Evolutionary conservation across 2,888 invertebrate species (phyloP), one percentile per base, ranked within the genome.

Genomic region (Amblyjoppa proteus): DNA sequence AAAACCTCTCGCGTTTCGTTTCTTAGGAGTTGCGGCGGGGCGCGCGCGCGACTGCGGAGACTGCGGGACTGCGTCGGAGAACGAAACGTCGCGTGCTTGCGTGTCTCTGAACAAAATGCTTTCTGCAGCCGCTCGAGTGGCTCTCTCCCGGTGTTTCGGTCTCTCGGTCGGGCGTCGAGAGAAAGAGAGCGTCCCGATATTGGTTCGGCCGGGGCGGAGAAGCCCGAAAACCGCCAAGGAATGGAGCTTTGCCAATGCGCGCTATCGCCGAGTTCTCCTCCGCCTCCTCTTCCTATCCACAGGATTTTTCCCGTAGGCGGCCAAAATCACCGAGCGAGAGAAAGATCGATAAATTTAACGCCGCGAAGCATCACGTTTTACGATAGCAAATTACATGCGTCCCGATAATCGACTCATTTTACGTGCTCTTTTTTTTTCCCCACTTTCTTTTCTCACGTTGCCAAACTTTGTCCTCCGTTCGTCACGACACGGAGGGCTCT

Each of bases 1-100:
- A 53, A 83, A 81, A 81, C 80, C 80, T 83, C 68, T 80, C 83
- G 70, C 81, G 70, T 83, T 83, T 83, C 77, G 74, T 78, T 81
- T 81, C 83, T 83, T 68, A 73, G 70, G 25, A n/a, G 66, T 28
- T 66, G 68, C n/a, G 28, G 16, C 49, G 58, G 51, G 49, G 13
- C 13, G 45, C 16, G 78, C 64, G 70, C 61, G 41, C 25, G 56
- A 74, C 64, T 41, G 69, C 51, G 28, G 71, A 41, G 71, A 73
- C 25, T 28, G 84, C 71, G 51, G 28, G 71, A 73, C 25, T 28
- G 84, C 71, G 51, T 64, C 64, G 34, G 64, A 16, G 64, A 64
- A 34, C 64, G 64, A 64, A 64, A 64, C 31, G 31, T 61, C 31
- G 75, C 75, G 75, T 75, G 75, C 64, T 75, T 64, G 75, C 64